Evolutionary conservation across 2,888 invertebrate species (phyloP), one percentile per base, ranked within the genome.

Genomic region (Brachyptera risi): DNA sequence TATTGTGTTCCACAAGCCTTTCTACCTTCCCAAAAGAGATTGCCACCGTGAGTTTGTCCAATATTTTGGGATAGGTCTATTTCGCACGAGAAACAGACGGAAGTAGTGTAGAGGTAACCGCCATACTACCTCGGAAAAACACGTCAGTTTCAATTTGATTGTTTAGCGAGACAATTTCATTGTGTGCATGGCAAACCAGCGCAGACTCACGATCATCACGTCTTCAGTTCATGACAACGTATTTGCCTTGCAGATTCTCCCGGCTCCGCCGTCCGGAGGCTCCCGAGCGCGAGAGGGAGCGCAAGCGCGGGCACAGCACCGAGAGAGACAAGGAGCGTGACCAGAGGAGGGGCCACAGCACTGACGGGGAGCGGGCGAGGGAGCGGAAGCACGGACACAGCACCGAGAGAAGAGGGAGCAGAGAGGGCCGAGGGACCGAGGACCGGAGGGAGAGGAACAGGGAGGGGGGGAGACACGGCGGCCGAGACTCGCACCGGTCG

Each of bases 351-450:
- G 64, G 64, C 23, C 63, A 54, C 7, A 56, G 63, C 38, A 27
- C 67, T 69, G 76, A 74, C 2, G 71, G 75, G 61, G 73, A 74
- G 9, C 69, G 75, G 17, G 76, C 76, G 17, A 62, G 67, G 42
- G 61, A 65, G 19, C 50, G 49, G 21, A 62, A 59, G 35, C 59
- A 65, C 35, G 64, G 64, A 17, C 61, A 58, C 5, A 58, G 62
- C 38, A 23, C 67, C 69, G 76, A 74, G 11, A 65, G 67, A 56
- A 65, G 68, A 49, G 68, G 68, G 49, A 59, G 65, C 40, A 42
- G 63, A 59, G 62, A 68, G 47, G 67, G 70, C 61, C 63, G 68
- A 37, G 71, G 73, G 26, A 59, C 65, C 57, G 7, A 63, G 68
- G 9, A 63, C 68, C 56, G 70, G 2, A n/a, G n/a, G 24, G 37